A percentile compares a stretch with the other conserved stretches of the same genome.
Conservation (phyloP, 2,888 invertebrate species). For the Drosophila robusta region DNA sequence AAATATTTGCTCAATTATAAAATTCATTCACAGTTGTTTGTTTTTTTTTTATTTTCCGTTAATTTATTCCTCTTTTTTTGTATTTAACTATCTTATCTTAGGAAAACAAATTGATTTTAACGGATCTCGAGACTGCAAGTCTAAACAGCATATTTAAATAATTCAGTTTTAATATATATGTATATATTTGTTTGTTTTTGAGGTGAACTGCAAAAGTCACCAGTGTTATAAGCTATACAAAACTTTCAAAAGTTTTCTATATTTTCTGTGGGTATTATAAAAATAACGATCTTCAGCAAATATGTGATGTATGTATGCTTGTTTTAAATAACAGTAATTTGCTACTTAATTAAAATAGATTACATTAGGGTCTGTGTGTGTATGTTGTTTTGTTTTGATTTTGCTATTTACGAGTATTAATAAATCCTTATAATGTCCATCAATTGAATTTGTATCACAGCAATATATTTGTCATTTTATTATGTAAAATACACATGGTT, state of each 20-base stretch:
- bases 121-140: slow-evolving; percentile 3
- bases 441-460: slow-evolving; percentile 85
- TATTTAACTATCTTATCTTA: slow-evolving; percentile 17
- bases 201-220: neutral
- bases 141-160: slow-evolving; percentile 8
- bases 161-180: neutral
- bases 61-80: neutral
- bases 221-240: neutral
- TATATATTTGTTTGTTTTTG: neutral
- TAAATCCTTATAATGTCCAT: slow-evolving; percentile 70
- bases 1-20: slow-evolving; percentile 73
- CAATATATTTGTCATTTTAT: slow-evolving; percentile 78
- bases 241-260: slow-evolving; percentile 10
- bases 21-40: slow-evolving; percentile 68
- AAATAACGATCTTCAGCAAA: slow-evolving; percentile 59
- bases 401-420: slow-evolving; percentile 51
- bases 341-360: slow-evolving; percentile 17
- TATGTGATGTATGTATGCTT: slow-evolving; percentile 27
- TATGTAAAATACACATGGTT: slow-evolving; percentile 37
- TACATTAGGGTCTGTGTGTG: slow-evolving; percentile 17
- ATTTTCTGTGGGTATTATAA: slow-evolving; percentile 12
- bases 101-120: slow-evolving; percentile 11
- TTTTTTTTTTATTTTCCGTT: slow-evolving; percentile 11
- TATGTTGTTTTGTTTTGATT: slow-evolving; percentile 32
- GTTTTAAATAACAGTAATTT: slow-evolving; percentile 21